Percentiles rank a stretch among this genome's conserved stretches.
Conservation (phyloP, 2,113 vertebrate genomes). For the Nyctibius bracteatus region DNA sequence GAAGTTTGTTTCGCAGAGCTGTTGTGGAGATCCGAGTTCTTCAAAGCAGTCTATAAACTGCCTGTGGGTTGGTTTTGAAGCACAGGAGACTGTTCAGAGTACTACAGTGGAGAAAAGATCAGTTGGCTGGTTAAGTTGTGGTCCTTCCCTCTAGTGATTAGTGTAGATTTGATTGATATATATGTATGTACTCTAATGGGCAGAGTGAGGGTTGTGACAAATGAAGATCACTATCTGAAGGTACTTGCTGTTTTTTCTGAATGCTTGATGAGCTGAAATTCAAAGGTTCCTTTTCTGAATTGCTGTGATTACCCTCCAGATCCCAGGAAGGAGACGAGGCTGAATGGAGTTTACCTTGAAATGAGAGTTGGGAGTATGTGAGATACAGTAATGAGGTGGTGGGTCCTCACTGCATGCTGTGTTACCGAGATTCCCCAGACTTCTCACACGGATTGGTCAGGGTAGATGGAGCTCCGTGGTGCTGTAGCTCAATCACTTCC, state of each 20-base stretch:
- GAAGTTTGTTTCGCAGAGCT: neutral
- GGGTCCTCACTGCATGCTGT: neutral
- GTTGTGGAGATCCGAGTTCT: neutral
- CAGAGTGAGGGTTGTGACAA: neutral
- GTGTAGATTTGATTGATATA: neutral
- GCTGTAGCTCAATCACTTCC: neutral
- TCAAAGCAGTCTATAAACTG: neutral
- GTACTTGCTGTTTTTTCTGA: neutral
- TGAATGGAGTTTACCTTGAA: neutral
- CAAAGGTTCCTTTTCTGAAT: neutral
- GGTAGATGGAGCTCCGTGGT: neutral
- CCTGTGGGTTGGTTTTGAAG: neutral
- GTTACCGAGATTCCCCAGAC: neutral
- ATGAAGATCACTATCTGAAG: neutral
- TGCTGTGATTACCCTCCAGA: neutral
- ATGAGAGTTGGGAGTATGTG: neutral
- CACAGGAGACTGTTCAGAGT: neutral
- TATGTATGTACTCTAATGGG: rapidly evolving
- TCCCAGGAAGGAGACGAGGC: neutral
- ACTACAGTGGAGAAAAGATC: neutral
- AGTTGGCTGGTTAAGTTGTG: neutral
- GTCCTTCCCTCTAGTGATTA: neutral
- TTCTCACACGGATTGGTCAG: rapidly evolving
- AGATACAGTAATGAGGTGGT: too few species aligned
- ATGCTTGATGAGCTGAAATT: neutral